Evolutionary conservation across 2,888 invertebrate species (phyloP), one percentile per base, ranked within the genome.

Genomic region (Coremacera marginata): DNA sequence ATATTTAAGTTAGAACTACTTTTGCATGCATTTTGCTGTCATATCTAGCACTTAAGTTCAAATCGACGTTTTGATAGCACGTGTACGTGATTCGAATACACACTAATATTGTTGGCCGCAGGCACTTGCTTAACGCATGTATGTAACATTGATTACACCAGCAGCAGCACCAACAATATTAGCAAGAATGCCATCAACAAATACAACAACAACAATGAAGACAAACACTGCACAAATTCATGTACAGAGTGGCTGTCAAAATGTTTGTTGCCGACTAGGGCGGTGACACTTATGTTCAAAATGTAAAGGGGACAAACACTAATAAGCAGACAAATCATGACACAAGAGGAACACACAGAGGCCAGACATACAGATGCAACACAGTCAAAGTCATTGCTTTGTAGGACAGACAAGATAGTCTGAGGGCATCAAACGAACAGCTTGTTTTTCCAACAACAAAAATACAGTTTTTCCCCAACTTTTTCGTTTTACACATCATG

Each of bases 281-380:
- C 25, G 27, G 27, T 44, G 44, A 44, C 44, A 11, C 44, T 44
- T 44, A 44, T 11, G 44, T 11, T 11, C 11, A 44, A 44, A 44
- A 44, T 1, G 3, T 5, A 11, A 16, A 3, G 27, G 27, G 22
- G 11, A n/a, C 19, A 57, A 60, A 60, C 14, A 60, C 9, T 60
- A 60, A 60, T 60, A 60, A 60, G 60, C 60, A 60, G 60, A 60
- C 27, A 60, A 27, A 60, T 60, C 60, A 60, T 22, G 27, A 27
- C 60, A 60, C 22, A 60, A 16, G 14, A 14, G 22, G 60, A 19
- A 25, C 27, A 27, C 25, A 27, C 27, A 60, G 60, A 44, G 44
- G 7, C 27, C 60, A 60, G 60, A 60, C 31, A 31, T 31, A 31
- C 60, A 22, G 55, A 55, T 14, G 55, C 19, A 55, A 1, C 60